Conservation (phyloP, 1,140 invertebrate species). For the Heliconius hewitsoni region DNA sequence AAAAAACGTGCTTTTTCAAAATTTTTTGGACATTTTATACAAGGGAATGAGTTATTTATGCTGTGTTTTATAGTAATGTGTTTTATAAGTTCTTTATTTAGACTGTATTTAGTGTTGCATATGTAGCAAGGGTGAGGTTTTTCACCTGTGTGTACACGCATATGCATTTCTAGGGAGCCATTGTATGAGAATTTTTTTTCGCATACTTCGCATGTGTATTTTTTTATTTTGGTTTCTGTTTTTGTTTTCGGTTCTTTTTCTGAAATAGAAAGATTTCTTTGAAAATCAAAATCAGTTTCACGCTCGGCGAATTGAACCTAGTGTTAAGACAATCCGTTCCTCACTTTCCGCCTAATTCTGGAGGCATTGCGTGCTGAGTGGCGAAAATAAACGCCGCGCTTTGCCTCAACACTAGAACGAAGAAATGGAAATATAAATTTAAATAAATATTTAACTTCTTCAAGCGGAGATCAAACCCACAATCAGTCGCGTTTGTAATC, state of each 20-base stretch:
- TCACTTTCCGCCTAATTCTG: no score
- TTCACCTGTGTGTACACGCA: slow-evolving; percentile 59
- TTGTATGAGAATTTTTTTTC: slow-evolving; percentile 65
- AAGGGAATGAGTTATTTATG: slow-evolving; percentile 47
- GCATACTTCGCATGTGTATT: slow-evolving; percentile 59
- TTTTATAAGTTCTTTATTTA: slow-evolving; percentile 62
- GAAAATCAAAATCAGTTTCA: neutral
- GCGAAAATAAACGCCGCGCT: no score
- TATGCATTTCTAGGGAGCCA: slow-evolving; percentile 68
- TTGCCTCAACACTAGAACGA: no score
- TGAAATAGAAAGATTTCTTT: neutral
- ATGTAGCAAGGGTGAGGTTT: slow-evolving; percentile 76
- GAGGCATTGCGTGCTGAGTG: no score
- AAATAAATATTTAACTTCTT: no score
- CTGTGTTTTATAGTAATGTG: slow-evolving; percentile 55
- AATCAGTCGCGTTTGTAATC: no score
- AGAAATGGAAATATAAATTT: no score
- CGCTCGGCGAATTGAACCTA: no score
- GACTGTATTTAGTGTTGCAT: slow-evolving; percentile 52
- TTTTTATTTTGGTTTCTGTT: slow-evolving; percentile 42
- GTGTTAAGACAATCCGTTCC: no score
- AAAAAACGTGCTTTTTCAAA: slow-evolving; percentile 56
- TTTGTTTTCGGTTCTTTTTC: neutral
- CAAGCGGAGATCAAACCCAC: no score
- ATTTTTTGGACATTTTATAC: slow-evolving; percentile 52